phyloP scores from a whole-genome alignment of 1,140 invertebrate genomes.

The Trachelipus rathkii region DNA sequence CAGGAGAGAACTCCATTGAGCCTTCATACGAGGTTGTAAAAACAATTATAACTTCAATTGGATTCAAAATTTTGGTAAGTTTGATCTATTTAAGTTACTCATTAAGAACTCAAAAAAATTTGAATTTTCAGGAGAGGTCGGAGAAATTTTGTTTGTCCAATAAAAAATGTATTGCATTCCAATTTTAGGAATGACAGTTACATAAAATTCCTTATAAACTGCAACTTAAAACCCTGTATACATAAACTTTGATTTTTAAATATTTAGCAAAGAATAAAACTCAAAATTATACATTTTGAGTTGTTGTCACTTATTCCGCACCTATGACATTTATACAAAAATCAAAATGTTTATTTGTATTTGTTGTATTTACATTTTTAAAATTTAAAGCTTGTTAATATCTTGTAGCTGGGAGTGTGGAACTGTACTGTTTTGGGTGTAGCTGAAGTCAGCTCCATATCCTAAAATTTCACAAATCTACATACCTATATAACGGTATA shows the following conservation, averaged over 20 bases:
- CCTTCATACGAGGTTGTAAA: slow-evolving; percentile 81
- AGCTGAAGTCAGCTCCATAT: neutral
- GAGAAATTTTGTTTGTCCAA: too few species aligned
- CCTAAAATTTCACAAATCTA: slow-evolving; percentile 6
- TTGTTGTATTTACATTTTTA: too few species aligned
- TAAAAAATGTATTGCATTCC: too few species aligned
- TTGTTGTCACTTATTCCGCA: too few species aligned
- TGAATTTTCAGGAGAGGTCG: too few species aligned
- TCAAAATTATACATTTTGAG: too few species aligned
- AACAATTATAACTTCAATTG: slow-evolving; percentile 75
- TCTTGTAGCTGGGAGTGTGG: too few species aligned
- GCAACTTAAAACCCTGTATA: neutral
- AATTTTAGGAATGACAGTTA: too few species aligned
- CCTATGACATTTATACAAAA: too few species aligned
- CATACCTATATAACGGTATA: too few species aligned
- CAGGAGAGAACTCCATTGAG: slow-evolving; percentile 86
- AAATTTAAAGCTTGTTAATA: too few species aligned
- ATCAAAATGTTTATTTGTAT: too few species aligned
- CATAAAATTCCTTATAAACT: slow-evolving; percentile 19
- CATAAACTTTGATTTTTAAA: neutral
- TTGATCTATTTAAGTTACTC: neutral
- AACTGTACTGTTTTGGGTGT: neutral
- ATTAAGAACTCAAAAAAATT: slow-evolving; percentile 11
- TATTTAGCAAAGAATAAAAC: neutral
- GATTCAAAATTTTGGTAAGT: slow-evolving; percentile 78